A percentile compares a stretch with the other conserved stretches of the same genome.
These are phyloP conservation scores for Drosophila austrosaltans DNA, from an alignment of 2,888 invertebrate genomes.

Conservation along the genomic window DNA sequence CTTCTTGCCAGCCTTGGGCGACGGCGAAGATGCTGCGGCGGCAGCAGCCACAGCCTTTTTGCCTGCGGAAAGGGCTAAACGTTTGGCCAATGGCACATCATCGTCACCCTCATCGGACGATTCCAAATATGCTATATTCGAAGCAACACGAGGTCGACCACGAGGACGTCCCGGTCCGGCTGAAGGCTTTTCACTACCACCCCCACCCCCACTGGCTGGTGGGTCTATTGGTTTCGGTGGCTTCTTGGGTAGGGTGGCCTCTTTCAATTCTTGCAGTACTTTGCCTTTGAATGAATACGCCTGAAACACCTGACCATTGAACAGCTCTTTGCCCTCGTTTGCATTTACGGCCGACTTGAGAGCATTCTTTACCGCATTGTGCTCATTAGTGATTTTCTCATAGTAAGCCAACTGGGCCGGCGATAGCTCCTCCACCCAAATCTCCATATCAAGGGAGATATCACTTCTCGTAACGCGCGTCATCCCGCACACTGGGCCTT, in stretches of 20 bases:
- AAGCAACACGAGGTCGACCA: slow-evolving; percentile 63
- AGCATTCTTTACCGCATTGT: slow-evolving; percentile 87
- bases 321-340: slow-evolving; percentile 87
- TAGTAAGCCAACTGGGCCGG: slow-evolving; percentile 87
- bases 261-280: slow-evolving; percentile 80
- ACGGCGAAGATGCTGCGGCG: slow-evolving; percentile 18
- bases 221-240: slow-evolving; percentile 70
- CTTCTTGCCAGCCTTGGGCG: slow-evolving; percentile 52
- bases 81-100: slow-evolving; percentile 84
- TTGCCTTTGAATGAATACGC: slow-evolving; percentile 87
- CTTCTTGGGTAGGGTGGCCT: slow-evolving; percentile 80
- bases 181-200: slow-evolving; percentile 47
- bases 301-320: slow-evolving; percentile 87
- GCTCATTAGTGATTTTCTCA: slow-evolving; percentile 87
- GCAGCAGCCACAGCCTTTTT: slow-evolving; percentile 54
- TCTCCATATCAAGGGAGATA: slow-evolving; percentile 86
- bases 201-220: slow-evolving; percentile 41
- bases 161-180: slow-evolving; percentile 58
- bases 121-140: slow-evolving; percentile 80
- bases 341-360: slow-evolving; percentile 83
- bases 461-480: slow-evolving; percentile 80
- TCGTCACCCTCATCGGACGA: slow-evolving; percentile 84
- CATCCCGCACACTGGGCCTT: slow-evolving; percentile 57
- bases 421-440: slow-evolving; percentile 89
- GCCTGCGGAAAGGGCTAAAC: slow-evolving; percentile 76